Conservation (phyloP, 2,888 invertebrate species). For the Leptinotarsa tumamoca region DNA sequence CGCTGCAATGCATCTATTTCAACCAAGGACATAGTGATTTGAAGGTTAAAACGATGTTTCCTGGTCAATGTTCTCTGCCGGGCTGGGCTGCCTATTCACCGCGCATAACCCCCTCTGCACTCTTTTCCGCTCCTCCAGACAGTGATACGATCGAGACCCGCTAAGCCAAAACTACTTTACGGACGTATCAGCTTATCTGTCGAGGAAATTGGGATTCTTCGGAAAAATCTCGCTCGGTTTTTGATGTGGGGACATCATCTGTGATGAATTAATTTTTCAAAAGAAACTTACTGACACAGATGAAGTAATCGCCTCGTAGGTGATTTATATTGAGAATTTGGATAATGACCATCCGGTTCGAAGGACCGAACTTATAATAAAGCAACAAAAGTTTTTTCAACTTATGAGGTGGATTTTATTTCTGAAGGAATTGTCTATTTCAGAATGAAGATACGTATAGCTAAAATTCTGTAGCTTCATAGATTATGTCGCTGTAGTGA, state of each 20-base stretch:
- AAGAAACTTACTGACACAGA: not conserved
- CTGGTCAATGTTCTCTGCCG: constrained; percentile 60
- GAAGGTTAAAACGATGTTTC: constrained; percentile 59
- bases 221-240: constrained; percentile 22
- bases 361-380: not conserved
- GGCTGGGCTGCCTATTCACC: constrained; percentile 36
- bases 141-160: constrained; percentile 32
- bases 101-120: constrained; percentile 39
- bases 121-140: constrained; percentile 51
- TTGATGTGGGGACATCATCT: not conserved
- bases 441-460: no score
- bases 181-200: constrained; percentile 28
- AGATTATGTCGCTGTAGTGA: no score
- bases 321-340: no score
- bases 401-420: no score
- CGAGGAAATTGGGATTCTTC: constrained; percentile 36
- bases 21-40: constrained; percentile 59
- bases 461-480: no score
- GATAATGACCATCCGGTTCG: not conserved
- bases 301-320: no score
- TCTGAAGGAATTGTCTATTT: no score
- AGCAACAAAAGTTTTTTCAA: no score
- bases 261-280: not conserved
- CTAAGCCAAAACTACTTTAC: constrained; percentile 19
- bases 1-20: constrained; percentile 55